Conservation (phyloP, 2,888 invertebrate species). For the Dermolepida albohirtum region DNA sequence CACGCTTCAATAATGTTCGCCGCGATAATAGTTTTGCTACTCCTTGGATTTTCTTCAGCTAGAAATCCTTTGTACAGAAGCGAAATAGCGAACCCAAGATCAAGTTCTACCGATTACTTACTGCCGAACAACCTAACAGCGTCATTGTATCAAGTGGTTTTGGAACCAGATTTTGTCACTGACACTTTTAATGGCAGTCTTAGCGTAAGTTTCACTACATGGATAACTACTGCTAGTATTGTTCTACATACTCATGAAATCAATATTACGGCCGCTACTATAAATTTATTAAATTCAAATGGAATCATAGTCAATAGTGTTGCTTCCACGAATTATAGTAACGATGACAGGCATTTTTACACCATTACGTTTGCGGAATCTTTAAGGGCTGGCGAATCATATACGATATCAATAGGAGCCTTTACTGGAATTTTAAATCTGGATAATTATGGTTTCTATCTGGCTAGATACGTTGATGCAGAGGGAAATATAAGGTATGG, state of each 20-base stretch:
- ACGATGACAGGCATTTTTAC: conserved; percentile 28
- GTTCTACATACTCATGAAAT: conserved; percentile 40
- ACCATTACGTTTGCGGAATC: conserved; percentile 2
- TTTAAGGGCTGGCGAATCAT: conserved; percentile 1
- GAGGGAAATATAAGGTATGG: conserved; percentile 43
- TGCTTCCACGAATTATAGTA: neutral
- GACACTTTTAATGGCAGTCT: conserved; percentile 42
- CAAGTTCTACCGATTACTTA: conserved; percentile 32
- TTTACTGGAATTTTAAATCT: conserved; percentile 56
- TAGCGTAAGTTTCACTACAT: conserved; percentile 30
- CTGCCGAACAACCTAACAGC: conserved; percentile 40
- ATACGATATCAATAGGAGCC: conserved; percentile 19
- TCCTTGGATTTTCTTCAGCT: neutral
- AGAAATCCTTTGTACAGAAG: conserved; percentile 13
- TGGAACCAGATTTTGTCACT: conserved; percentile 42
- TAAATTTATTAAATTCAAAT: neutral
- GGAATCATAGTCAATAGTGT: neutral
- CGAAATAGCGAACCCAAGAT: conserved; percentile 4
- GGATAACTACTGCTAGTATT: conserved; percentile 31
- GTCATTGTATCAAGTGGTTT: conserved; percentile 33
- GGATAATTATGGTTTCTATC: conserved; percentile 65
- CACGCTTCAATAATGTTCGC: no score
- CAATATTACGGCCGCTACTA: neutral
- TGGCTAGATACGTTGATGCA: conserved; percentile 61
- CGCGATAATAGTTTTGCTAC: neutral